Conservation (phyloP, 2,113 vertebrate species). For the Herpetotheres cachinnans region DNA sequence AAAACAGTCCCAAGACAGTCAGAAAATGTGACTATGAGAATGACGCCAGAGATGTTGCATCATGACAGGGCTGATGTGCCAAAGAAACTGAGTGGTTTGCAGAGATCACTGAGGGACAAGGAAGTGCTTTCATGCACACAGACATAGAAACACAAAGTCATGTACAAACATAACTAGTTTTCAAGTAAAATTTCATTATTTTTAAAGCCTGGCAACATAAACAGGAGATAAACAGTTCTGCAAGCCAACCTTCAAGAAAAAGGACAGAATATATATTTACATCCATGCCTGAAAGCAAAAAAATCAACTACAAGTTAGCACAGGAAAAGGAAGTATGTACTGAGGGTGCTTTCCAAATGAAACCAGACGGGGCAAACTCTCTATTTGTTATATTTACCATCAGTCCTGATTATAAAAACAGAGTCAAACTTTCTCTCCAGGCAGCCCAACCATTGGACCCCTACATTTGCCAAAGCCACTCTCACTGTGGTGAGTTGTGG, state of each 20-base stretch:
- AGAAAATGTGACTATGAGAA: background rate
- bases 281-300: background rate
- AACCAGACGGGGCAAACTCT: no score
- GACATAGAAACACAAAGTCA: background rate
- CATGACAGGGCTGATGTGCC: background rate
- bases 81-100: background rate
- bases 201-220: background rate
- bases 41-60: background rate
- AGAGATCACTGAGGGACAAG: background rate
- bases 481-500: background rate
- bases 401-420: background rate
- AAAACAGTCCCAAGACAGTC: background rate
- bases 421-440: background rate
- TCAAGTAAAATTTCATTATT: background rate
- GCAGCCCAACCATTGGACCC: background rate
- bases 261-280: background rate
- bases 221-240: background rate
- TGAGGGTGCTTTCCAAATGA: background rate
- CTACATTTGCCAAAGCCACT: background rate
- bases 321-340: background rate
- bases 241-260: background rate
- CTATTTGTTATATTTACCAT: background rate
- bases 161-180: background rate
- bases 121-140: background rate
- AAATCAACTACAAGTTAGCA: background rate